Base-by-base conservation (phyloP, 2,113 vertebrate species). In the Cottus gobio region DNA sequence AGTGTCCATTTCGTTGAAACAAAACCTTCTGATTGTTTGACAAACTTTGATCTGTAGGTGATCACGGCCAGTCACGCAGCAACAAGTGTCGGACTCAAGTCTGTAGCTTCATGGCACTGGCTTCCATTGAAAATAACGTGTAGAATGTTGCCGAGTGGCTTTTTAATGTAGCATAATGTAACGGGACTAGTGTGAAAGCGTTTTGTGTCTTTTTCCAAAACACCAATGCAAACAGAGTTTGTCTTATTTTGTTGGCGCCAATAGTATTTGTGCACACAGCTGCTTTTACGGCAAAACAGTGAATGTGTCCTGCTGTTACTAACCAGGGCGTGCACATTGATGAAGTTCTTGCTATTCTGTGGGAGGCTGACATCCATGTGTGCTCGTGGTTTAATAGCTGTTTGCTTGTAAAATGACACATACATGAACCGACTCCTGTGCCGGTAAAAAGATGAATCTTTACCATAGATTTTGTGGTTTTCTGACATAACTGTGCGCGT, bases 391-490 rank as follows among this genome's bases (percentile, higher is more conserved):
- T 71, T 34, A 16, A 57, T 26, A 39, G 20, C n/a, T 5, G 36
- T 37, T 34, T 52, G n/a, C 36, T 26, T 8, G 15, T 65, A 22
- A 60, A 79, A 37, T 78, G 6, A 36, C 37, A 52, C 50, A 48
- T 13, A 50, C n/a, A 20, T 0, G 28, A 48, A 7, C 16, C 13
- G 3, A 8, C 61, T 58, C 37, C 18, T 28, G 46, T 3, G 9
- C 30, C 61, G 15, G 13, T 61, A 30, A 56, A 42, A 65, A 26
- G 20, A 77, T 30, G 3, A n/a, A 52, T 72, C 28, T 60, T 60
- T 56, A 20, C 44, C 26, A 52, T 26, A 44, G 52, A 42, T 37
- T n/a, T n/a, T n/a, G n/a, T n/a, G n/a, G 44, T 87, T 80, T 79
- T 73, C 74, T 66, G 30, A 73, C 67, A 60, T 71, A 44, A 62